A percentile compares a stretch with the other conserved stretches of the same genome.
Evolutionary conservation across 2,113 vertebrate genomes (phyloP).

Genomic region (Kobus ellipsiprymnus): DNA sequence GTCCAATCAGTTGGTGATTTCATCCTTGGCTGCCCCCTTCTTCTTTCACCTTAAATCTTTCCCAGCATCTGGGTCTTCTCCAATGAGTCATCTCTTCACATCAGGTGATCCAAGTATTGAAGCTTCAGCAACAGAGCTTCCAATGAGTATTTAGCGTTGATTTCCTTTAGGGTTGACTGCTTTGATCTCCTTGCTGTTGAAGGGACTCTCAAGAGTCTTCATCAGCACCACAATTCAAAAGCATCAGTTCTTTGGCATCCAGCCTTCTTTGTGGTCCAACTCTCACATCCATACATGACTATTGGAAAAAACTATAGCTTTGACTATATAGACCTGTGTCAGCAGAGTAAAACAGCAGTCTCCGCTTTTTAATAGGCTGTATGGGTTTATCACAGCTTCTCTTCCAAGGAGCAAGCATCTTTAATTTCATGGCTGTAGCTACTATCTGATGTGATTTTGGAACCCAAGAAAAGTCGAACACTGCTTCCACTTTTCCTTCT

Average conservation of each 20-base stretch:
- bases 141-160: neutral
- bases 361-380: neutral
- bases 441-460: neutral
- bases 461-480: neutral
- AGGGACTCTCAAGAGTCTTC: neutral
- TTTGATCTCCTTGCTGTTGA: neutral
- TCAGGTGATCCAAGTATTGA: neutral
- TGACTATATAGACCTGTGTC: no score
- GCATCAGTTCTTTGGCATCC: neutral
- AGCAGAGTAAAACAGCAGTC: neutral
- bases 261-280: no score
- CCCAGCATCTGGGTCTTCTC: neutral
- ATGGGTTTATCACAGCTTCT: neutral
- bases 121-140: neutral
- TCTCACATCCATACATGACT: no score
- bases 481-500: neutral
- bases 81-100: neutral
- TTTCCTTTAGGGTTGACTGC: neutral
- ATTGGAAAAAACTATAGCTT: no score
- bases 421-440: neutral
- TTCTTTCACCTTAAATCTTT: neutral
- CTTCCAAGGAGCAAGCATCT: neutral
- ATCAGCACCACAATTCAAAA: neutral
- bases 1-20: neutral
- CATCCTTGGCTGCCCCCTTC: neutral